Evolutionary conservation across 2,888 invertebrate genomes (phyloP), one percentile per base, ranked within the genome.

Genomic region (Monopis laevigella): DNA sequence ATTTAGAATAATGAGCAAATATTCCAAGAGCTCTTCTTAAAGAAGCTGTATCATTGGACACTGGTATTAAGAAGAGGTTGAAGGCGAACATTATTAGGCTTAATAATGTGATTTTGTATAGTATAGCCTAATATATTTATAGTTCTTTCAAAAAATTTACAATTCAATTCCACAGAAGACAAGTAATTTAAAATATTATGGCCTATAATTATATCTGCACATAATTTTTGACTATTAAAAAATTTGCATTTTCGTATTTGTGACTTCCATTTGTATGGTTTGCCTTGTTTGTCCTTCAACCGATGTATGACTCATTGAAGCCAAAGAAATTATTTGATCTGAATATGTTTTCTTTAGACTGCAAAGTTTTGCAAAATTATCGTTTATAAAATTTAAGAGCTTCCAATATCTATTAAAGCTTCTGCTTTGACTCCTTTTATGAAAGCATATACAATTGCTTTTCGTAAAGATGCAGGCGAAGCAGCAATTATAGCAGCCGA

Each of bases 1-100:
- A 36, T n/a, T 36, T 36, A 10, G 36, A 10, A 11, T 19, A 36
- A 16, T 24, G 39, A 39, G 24, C 24, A 24, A 24, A 24, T 10
- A 24, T 24, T 7, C 24, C 24, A 6, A 24, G 11, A 14, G 32
- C 16, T 14, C 32, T 6, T 32, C 32, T 11, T 13, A 32, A 32
- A 11, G 32, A 32, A 7, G 24, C 6, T 24, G 10, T 6, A 24
- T 24, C 24, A 24, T 24, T 7, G 6, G 24, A 10, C 10, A 10
- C 6, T 7, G 24, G 24, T 24, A 24, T 24, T 24, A 24, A 7
- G 6, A 6, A 24, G 24, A 7, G 24, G 24, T 24, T 6, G 6
- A 24, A 24, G 24, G 6, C 24, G 24, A 7, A 7, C 24, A 24
- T 10, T 13, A 16, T 32, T 16, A 32, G 32, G 32, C 16, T 32